Evolutionary conservation across 2,113 vertebrate species (phyloP).

Genomic region (Malurus alboscapulatus): DNA sequence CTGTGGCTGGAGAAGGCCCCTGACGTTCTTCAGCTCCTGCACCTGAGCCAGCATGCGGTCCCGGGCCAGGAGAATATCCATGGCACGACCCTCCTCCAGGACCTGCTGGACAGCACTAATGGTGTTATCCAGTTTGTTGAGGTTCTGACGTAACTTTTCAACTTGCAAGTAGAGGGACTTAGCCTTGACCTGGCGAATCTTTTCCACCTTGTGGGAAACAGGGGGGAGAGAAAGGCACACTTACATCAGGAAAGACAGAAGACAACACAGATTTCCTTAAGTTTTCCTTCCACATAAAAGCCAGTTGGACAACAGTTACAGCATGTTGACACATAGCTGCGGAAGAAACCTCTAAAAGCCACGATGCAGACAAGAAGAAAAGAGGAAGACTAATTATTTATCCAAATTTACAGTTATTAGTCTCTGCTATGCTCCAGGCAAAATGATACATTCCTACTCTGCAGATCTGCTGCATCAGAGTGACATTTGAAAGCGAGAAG

Average conservation of each 20-base stretch:
- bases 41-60: conserved; percentile 96
- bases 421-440: neutral
- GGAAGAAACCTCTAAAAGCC: neutral
- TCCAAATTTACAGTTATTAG: neutral
- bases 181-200: conserved; percentile 97
- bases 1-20: conserved; percentile 90
- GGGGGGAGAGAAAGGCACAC: neutral
- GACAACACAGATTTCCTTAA: neutral
- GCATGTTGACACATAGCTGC: neutral
- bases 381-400: neutral
- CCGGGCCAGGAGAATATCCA: conserved; percentile 91
- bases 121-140: conserved; percentile 94
- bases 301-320: accelerated
- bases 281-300: neutral
- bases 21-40: conserved; percentile 92
- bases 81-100: conserved; percentile 90
- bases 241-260: neutral
- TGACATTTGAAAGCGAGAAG: neutral
- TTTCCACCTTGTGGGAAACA: conserved; percentile 85
- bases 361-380: neutral
- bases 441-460: neutral
- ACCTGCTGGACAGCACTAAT: conserved; percentile 94
- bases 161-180: conserved; percentile 98
- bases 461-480: neutral
- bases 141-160: conserved; percentile 94